Evolutionary conservation across 2,888 invertebrate species (phyloP).

Genomic region (Pemphredon lugubris): DNA sequence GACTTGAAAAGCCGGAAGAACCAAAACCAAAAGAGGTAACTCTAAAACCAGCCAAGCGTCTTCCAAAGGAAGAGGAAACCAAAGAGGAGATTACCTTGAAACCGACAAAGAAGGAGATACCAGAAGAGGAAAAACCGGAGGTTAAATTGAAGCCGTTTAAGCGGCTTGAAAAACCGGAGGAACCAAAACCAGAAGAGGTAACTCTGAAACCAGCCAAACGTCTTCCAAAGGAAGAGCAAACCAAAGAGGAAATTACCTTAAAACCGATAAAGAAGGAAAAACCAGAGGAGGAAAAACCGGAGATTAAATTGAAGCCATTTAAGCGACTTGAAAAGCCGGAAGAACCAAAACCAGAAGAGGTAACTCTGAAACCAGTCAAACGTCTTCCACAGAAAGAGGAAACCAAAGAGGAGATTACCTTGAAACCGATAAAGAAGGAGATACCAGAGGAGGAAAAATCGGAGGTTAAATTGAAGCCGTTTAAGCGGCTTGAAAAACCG

Average conservation of each 20-base stretch:
- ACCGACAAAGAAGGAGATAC: constrained; percentile 65
- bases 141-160: constrained; percentile 74
- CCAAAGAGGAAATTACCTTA: constrained; percentile 69
- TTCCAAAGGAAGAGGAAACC: constrained; percentile 59
- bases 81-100: constrained; percentile 71
- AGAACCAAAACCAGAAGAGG: constrained; percentile 57
- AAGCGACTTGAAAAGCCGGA: constrained; percentile 30
- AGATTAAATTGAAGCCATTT: constrained; percentile 61
- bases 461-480: constrained; percentile 59
- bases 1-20: constrained; percentile 52
- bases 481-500: constrained; percentile 57
- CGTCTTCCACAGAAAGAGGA: constrained; percentile 35
- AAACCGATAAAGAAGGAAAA: constrained; percentile 70
- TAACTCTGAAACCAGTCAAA: constrained; percentile 57
- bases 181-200: constrained; percentile 55
- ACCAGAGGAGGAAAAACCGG: constrained; percentile 69
- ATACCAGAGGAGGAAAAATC: constrained; percentile 31
- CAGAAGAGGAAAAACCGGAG: constrained; percentile 61
- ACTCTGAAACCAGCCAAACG: constrained; percentile 55
- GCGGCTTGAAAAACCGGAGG: constrained; percentile 42
- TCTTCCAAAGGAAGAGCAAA: constrained; percentile 32
- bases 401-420: constrained; percentile 67
- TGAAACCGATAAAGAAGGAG: constrained; percentile 63
- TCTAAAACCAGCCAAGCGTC: constrained; percentile 71
- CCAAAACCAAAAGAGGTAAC: constrained; percentile 57